Base-by-base conservation (phyloP, 2,888 invertebrate species). In the Prenolepis imparis region DNA sequence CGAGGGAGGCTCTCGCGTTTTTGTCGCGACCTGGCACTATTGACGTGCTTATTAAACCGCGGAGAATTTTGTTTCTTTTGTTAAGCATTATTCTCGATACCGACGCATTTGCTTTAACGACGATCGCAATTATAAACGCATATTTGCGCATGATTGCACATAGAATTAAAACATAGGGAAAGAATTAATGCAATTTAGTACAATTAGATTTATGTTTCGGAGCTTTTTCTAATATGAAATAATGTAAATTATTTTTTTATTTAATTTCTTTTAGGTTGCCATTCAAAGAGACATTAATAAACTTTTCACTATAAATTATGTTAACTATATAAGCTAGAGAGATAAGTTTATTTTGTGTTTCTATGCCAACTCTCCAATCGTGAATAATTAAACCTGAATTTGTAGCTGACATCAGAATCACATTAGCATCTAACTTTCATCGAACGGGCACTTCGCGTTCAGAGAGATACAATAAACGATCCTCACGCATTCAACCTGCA, bases 351-450 rank as follows among this genome's bases (percentile, higher is more conserved):
- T 41, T 12, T 41, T 24, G 12, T 28, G 52, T 28, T 28, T 28
- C n/a, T 2, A 18, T 24, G 39, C n/a, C 11, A 72, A 72, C 21
- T 72, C 21, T 72, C 15, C 21, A 21, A 41, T 18, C 24, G 41
- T 21, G 32, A 18, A 41, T 21, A 57, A 67, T 28, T 28, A 55
- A 55, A 52, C 12, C 8, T 24, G 8, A 44, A 57, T 12, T 70
- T 18, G 41, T 55, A 68, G 15, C 9, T 41, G 55, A 77, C 73
- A 78, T 78, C 41, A 32, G 57, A 78, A 78, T 78, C 57, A 72
- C 57, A 80, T 80, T 72, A 80, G 44, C 78, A 73, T 80, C 9
- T 18, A 59, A 80, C 73, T 80, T 80, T 80, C 74, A 48, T 78
- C 59, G 41, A 70, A 68, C 55, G 36, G 5, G n/a, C n/a, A 24